phyloP scores from a whole-genome alignment of 1,140 invertebrate species.

The Drosophila eugracilis region DNA sequence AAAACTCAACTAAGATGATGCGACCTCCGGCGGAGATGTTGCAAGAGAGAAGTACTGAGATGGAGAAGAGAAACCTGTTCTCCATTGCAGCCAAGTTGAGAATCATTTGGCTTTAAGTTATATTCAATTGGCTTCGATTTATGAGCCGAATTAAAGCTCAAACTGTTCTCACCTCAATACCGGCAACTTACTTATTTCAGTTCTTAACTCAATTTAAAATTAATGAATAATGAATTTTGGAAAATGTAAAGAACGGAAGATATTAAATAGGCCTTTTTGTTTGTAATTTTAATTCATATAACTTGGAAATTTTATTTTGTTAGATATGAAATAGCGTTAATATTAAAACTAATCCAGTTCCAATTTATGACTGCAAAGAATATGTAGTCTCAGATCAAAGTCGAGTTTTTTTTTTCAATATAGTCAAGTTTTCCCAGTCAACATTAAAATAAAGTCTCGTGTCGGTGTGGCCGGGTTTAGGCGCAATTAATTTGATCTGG shows the following conservation, averaged over 20 bases:
- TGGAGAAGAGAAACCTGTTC: slow-evolving; percentile 20
- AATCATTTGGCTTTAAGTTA: slow-evolving; percentile 16
- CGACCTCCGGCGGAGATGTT: not conserved
- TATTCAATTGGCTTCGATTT: slow-evolving; percentile 13
- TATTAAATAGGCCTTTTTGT: no score
- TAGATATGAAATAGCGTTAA: no score
- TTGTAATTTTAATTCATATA: no score
- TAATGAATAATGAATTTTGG: not conserved
- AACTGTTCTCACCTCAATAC: not conserved
- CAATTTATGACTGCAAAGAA: not conserved
- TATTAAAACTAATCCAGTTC: not conserved
- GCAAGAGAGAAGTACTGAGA: not conserved
- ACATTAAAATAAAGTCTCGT: not conserved
- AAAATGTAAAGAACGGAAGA: not conserved
- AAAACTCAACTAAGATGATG: slow-evolving; percentile 10
- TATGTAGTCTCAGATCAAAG: not conserved
- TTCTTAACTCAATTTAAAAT: not conserved
- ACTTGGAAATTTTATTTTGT: no score
- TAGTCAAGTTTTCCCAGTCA: no score
- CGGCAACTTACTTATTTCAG: not conserved
- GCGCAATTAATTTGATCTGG: slow-evolving; percentile 11
- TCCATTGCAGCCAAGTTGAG: slow-evolving; percentile 18
- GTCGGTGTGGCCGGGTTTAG: not conserved
- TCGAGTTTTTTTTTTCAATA: not conserved
- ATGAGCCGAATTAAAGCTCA: not conserved